phyloP scores from a whole-genome alignment of 2,113 vertebrate species.

The Pampusana beccarii region DNA sequence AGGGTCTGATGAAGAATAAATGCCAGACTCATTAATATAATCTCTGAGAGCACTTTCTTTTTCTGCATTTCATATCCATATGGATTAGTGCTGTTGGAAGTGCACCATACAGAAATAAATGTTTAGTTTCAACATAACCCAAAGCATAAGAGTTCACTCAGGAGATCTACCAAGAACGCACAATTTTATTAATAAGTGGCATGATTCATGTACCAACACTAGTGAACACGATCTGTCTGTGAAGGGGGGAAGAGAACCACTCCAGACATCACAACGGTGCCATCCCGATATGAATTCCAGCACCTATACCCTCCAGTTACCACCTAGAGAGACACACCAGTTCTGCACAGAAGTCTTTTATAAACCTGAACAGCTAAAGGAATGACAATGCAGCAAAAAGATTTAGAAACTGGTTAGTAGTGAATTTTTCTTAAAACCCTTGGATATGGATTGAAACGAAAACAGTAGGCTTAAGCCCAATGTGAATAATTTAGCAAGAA shows the following conservation, averaged over 20 bases:
- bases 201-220: background rate
- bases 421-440: background rate
- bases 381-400: background rate
- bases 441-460: background rate
- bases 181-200: background rate
- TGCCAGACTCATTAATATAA: background rate
- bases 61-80: background rate
- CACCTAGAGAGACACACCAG: background rate
- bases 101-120: background rate
- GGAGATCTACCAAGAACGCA: rapidly evolving
- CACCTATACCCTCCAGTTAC: background rate
- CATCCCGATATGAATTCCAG: background rate
- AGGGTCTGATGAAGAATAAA: background rate
- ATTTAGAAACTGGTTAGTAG: background rate
- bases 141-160: background rate
- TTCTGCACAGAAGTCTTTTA: background rate
- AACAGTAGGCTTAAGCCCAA: background rate
- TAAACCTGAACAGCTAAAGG: background rate
- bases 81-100: background rate
- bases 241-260: background rate
- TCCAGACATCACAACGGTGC: background rate
- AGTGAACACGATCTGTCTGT: rapidly evolving
- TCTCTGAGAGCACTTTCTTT: background rate
- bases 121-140: background rate
- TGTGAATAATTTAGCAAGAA: background rate